These are phyloP conservation scores for Lepilemur ruficaudatus DNA, from an alignment of 2,797 vertebrate genomes.

Conservation along the genomic window DNA sequence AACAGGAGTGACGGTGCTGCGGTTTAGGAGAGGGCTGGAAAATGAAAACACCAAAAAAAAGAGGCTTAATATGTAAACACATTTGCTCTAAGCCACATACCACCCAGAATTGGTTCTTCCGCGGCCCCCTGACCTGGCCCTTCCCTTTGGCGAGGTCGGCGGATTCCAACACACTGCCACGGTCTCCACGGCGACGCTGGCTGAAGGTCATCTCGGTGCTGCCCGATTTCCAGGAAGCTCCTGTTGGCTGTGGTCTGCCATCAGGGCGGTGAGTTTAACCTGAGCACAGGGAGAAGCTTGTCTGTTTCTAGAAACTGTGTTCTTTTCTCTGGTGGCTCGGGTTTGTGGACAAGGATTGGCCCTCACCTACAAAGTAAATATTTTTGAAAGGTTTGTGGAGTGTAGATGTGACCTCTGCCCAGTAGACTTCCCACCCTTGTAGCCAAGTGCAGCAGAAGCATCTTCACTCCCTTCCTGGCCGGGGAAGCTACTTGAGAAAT, in stretches of 20 bases:
- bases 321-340: slow-evolving; percentile 39
- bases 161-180: slow-evolving; percentile 53
- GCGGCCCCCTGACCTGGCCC: slow-evolving; percentile 37
- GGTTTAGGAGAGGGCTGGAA: neutral
- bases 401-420: slow-evolving; percentile 50
- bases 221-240: slow-evolving; percentile 64
- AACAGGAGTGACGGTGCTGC: neutral
- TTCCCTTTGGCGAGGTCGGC: slow-evolving; percentile 44
- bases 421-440: slow-evolving; percentile 30
- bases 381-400: slow-evolving; percentile 52
- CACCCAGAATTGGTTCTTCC: slow-evolving; percentile 11
- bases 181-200: slow-evolving; percentile 51
- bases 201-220: slow-evolving; percentile 48
- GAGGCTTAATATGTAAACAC: slow-evolving; percentile 1
- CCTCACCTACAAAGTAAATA: slow-evolving; percentile 58
- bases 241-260: slow-evolving; percentile 13
- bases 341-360: neutral
- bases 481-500: neutral
- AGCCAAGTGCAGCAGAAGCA: neutral
- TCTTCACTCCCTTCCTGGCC: neutral
- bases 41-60: neutral
- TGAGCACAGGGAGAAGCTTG: neutral
- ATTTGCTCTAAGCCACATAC: slow-evolving; percentile 22
- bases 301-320: neutral
- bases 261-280: neutral